A percentile compares a stretch with the other conserved stretches of the same genome.
These are phyloP conservation scores for Cheilosia vernalis DNA, from an alignment of 2,888 invertebrate species.

Conservation along the genomic window DNA sequence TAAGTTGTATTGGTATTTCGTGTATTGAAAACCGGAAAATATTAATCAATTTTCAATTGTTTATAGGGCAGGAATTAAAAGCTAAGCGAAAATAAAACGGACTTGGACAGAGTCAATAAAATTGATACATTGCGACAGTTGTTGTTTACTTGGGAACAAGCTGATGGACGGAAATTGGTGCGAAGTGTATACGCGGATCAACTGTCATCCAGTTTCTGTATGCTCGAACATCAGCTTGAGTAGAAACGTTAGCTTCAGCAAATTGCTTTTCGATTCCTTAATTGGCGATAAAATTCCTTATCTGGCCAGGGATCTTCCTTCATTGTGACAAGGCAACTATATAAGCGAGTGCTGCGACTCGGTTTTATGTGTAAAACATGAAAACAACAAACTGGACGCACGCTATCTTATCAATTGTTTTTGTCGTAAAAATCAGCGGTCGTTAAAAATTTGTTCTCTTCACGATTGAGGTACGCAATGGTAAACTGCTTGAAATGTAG, in stretches of 20 bases:
- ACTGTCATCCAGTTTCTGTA: too few species aligned
- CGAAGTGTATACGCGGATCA: too few species aligned
- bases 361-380: constrained; percentile 32
- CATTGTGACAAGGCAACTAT: constrained; percentile 2
- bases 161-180: neutral
- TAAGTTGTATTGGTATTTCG: constrained; percentile 28
- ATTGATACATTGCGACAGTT: neutral
- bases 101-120: constrained; percentile 1
- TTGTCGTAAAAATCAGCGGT: constrained; percentile 57
- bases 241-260: neutral
- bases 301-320: constrained; percentile 37
- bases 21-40: constrained; percentile 79
- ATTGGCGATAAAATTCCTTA: constrained; percentile 26
- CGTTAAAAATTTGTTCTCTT: constrained; percentile 31
- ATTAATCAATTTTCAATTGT: constrained; percentile 82
- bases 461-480: constrained; percentile 6
- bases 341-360: neutral
- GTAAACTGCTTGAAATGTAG: neutral
- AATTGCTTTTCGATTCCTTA: neutral
- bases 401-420: constrained; percentile 44
- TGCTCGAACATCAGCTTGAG: neutral
- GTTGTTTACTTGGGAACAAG: neutral
- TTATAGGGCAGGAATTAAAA: constrained; percentile 75
- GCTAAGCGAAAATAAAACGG: constrained; percentile 22
- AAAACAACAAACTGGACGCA: constrained; percentile 35